phyloP scores from a whole-genome alignment of 2,797 vertebrate species.

The Euphonia xanthogaster region DNA sequence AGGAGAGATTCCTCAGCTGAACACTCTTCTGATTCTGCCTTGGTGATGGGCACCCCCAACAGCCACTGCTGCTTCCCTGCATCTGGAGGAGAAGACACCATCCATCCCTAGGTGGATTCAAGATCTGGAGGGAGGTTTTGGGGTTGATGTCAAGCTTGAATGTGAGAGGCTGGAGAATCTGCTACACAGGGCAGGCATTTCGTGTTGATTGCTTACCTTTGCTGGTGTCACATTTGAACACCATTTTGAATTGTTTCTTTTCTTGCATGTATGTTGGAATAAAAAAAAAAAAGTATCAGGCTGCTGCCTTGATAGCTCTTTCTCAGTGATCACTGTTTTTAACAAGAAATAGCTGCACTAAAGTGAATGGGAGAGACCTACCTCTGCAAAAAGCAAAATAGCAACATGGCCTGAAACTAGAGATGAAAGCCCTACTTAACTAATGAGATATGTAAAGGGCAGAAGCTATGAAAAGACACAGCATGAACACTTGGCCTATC shows the following conservation, averaged over 20 bases:
- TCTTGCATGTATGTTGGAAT: neutral
- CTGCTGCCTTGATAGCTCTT: neutral
- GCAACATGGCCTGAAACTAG: neutral
- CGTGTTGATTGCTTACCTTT: neutral
- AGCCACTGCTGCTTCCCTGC: neutral
- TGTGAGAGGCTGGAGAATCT: neutral
- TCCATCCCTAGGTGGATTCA: neutral
- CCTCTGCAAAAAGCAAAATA: neutral
- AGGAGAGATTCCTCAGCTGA: neutral
- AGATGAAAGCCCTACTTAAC: conserved; percentile 43
- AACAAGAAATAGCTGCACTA: neutral
- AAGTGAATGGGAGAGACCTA: neutral
- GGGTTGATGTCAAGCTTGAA: neutral
- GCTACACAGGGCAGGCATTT: neutral
- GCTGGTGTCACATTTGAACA: neutral
- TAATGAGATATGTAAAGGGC: conserved; percentile 25
- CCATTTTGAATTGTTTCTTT: neutral
- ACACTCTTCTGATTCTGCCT: neutral
- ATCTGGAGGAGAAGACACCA: neutral
- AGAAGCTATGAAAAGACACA: conserved; percentile 41
- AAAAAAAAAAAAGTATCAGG: neutral
- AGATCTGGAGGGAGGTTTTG: neutral
- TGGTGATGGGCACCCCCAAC: fast-evolving
- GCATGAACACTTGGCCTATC: neutral
- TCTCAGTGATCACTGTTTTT: neutral